Conservation (phyloP, 2,113 vertebrate species). For the Salminus brasiliensis region DNA sequence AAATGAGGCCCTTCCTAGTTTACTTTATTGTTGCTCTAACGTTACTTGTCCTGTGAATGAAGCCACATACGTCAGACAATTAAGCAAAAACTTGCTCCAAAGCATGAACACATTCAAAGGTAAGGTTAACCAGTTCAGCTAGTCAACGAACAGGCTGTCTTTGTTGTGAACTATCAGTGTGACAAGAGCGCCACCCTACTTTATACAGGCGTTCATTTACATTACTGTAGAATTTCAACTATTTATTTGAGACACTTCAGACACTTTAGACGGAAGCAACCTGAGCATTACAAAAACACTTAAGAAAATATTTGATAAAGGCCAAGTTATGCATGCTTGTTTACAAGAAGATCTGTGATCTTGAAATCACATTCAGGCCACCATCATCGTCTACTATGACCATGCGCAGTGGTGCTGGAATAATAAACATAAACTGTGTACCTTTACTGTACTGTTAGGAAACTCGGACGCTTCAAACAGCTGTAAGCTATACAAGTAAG, state of each 20-base stretch:
- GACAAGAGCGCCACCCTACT: constrained; percentile 47
- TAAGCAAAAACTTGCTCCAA: neutral
- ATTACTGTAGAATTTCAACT: neutral
- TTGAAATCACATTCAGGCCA: too few relatives aligned
- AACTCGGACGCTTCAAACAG: neutral
- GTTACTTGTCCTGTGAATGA: too few relatives aligned
- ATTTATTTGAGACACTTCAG: neutral
- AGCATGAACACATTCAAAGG: neutral
- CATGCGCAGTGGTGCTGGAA: neutral
- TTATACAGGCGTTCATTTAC: neutral
- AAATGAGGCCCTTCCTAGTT: too few relatives aligned
- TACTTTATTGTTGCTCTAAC: too few relatives aligned
- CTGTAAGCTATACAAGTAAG: neutral
- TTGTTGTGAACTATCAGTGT: neutral
- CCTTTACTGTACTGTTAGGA: neutral
- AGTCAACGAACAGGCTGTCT: neutral
- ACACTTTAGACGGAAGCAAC: neutral
- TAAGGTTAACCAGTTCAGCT: neutral
- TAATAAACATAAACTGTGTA: neutral
- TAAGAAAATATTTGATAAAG: too few relatives aligned
- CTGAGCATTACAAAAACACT: neutral
- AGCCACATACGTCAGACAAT: too few relatives aligned
- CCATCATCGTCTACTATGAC: too few relatives aligned
- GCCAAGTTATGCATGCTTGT: too few relatives aligned
- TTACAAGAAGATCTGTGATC: too few relatives aligned